Base-by-base conservation (phyloP, 2,797 vertebrate genomes). In the Psittacula derbiana region DNA sequence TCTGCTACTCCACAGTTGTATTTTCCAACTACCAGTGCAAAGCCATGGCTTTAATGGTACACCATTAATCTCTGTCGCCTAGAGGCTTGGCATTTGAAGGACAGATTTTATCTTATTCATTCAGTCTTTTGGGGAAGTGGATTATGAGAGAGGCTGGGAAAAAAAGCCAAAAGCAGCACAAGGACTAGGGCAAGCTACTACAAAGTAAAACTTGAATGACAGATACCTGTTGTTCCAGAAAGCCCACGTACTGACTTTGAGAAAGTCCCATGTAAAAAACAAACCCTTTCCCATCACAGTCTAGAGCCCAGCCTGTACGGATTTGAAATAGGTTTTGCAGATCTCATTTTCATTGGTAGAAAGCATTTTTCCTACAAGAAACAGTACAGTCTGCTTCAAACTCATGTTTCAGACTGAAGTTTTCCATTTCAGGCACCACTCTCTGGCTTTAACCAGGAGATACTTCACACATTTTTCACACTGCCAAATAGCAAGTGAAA, bases 181-280 rank as follows among this genome's bases (percentile, higher is more conserved):
- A 88, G 19, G 30, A 49, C 44, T 64, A 71, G 41, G 41, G 36
- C 74, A 91, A 86, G 65, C 44, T 95, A 72, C 46, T 43, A 80
- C 83, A 82, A 87, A 78, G 74, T 69, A 85, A 78, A 89, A 92
- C 31, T 62, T 25, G 69, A 90, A 75, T 27, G 55, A 86, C 79
- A 91, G 61, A 76, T 75, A 95, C 80, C 78, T 76, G 90, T 76
- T 94, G 71, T 85, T 96, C 86, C 74, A 61, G 38, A 94, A 92
- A 92, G 31, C 33, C 52, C 80, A 55, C 67, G 43, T 84, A 71
- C 8, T 90, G 80, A 80, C 88, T 88, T 92, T 73, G 52, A 73
- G 24, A 87, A 88, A 93, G 92, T 76, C 74, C 74, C 40, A 49
- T 28, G 83, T 41, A 90, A 95, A 96, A 96, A 96, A 78, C 12